phyloP scores from a whole-genome alignment of 2,888 invertebrate species.

The Gonocerus acuteangulatus region DNA sequence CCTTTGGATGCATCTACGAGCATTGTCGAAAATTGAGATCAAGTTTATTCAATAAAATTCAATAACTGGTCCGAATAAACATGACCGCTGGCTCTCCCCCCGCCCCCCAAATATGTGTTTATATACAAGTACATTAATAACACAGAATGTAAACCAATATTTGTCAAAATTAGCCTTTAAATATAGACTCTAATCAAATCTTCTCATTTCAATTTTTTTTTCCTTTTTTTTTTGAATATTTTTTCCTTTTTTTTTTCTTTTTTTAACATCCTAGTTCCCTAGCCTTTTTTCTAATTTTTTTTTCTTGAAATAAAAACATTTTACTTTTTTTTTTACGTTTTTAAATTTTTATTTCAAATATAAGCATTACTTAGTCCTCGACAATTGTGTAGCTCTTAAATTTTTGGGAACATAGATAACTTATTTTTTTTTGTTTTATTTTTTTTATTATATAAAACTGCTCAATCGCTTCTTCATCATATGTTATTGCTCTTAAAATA shows the following conservation, averaged over 20 bases:
- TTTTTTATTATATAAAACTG: slow-evolving; percentile 15
- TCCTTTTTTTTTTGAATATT: slow-evolving; percentile 3
- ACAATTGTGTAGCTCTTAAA: slow-evolving; percentile 1
- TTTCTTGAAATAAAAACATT: slow-evolving; percentile 9
- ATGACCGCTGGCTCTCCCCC: slow-evolving; percentile 3
- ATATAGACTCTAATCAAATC: slow-evolving; percentile 10
- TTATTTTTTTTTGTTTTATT: slow-evolving; percentile 10
- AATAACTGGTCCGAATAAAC: slow-evolving; percentile 8
- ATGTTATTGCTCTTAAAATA: slow-evolving; percentile 25
- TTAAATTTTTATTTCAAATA: slow-evolving; percentile 4
- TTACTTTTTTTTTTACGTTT: slow-evolving; percentile 18
- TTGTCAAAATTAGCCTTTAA: slow-evolving; percentile 20
- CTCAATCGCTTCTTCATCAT: slow-evolving; percentile 8
- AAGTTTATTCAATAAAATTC: slow-evolving; percentile 14
- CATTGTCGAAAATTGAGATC: slow-evolving; percentile 10
- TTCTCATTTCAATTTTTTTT: slow-evolving; percentile 14
- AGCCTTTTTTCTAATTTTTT: slow-evolving; percentile 15
- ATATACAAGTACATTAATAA: slow-evolving; percentile 8
- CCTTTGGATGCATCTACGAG: background rate
- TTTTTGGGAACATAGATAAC: slow-evolving; percentile 6
- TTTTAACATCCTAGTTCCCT: slow-evolving; percentile 4
- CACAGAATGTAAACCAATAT: slow-evolving; percentile 25
- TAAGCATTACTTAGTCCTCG: slow-evolving; percentile 7
- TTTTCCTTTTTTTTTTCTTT: slow-evolving; percentile 5
- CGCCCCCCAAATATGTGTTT: slow-evolving; percentile 10